A percentile compares a stretch with the other conserved stretches of the same genome.
These are phyloP conservation scores for Drosophila koepferae DNA, from an alignment of 2,888 invertebrate species.

Conservation along the genomic window DNA sequence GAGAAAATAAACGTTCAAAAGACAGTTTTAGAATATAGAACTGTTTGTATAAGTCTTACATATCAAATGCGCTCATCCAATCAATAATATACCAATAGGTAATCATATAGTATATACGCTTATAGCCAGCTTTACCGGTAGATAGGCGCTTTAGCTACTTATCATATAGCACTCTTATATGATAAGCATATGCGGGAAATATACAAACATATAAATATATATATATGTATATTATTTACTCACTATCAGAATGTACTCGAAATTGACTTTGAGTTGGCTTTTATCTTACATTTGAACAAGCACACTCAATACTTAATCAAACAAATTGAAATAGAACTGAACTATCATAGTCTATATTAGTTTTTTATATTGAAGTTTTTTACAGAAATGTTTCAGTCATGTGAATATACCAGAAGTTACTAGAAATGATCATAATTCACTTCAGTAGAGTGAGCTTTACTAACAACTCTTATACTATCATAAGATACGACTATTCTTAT, in stretches of 20 bases:
- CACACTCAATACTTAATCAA: not conserved
- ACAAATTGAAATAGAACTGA: not conserved
- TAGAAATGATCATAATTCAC: not conserved
- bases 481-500: not conserved
- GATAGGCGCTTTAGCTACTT: not conserved
- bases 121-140: not conserved
- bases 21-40: not conserved
- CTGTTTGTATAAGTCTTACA: not conserved
- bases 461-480: not conserved
- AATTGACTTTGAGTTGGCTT: not conserved
- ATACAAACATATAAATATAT: not conserved
- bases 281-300: not conserved
- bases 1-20: too few relatives aligned
- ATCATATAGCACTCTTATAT: not conserved
- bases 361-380: not conserved
- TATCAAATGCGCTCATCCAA: not conserved
- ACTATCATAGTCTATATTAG: not conserved
- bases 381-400: not conserved
- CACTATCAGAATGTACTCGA: constrained; percentile 1
- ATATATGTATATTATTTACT: not conserved
- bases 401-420: not conserved
- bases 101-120: not conserved
- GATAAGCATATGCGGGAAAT: not conserved
- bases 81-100: not conserved
- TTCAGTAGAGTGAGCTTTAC: not conserved